phyloP scores from a whole-genome alignment of 2,113 vertebrate species.

The Lonchura striata region DNA sequence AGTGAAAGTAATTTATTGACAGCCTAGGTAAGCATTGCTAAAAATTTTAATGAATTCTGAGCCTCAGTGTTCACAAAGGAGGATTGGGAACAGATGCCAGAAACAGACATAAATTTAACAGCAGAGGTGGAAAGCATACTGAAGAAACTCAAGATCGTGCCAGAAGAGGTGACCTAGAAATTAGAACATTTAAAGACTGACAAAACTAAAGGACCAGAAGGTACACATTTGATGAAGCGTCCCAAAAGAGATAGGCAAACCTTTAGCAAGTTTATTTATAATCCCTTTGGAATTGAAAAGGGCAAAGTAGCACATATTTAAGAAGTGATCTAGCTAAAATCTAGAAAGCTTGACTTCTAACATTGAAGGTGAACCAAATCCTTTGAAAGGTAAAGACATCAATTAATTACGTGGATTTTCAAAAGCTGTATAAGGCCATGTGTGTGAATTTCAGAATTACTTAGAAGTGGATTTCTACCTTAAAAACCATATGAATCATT shows the following conservation, averaged over 20 bases:
- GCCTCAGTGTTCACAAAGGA: conserved; percentile 55
- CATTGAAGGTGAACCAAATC: conserved; percentile 24
- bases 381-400: conserved; percentile 1
- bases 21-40: conserved; percentile 50
- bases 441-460: not conserved
- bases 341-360: conserved; percentile 45
- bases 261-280: conserved; percentile 64
- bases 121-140: conserved; percentile 61
- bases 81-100: conserved; percentile 64
- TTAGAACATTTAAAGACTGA: conserved; percentile 65
- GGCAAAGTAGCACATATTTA: conserved; percentile 46
- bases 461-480: not conserved
- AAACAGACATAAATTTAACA: conserved; percentile 69
- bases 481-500: not conserved
- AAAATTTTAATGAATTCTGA: conserved; percentile 67
- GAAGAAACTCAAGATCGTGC: conserved; percentile 56
- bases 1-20: conserved; percentile 55
- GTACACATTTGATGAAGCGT: conserved; percentile 61
- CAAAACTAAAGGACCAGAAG: conserved; percentile 61
- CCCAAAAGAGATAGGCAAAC: conserved; percentile 65
- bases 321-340: conserved; percentile 52
- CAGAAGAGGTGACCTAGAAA: conserved; percentile 68
- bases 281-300: conserved; percentile 59
- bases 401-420: not conserved
- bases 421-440: not conserved